phyloP scores from a whole-genome alignment of 2,113 vertebrate species.

The Xiphophorus hellerii region DNA sequence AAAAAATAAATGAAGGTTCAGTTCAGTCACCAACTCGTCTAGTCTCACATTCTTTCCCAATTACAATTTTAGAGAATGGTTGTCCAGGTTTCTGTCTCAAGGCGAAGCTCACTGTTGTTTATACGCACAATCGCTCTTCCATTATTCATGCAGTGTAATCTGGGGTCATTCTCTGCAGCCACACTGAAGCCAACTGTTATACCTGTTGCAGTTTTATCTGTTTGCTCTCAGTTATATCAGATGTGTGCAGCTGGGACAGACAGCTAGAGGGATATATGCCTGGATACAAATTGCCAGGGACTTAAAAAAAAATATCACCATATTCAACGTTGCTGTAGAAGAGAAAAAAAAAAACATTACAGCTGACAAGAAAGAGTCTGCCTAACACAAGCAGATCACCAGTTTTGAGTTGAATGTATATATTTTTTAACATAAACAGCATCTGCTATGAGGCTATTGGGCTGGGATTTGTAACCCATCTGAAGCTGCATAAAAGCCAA shows the following conservation, averaged over 20 bases:
- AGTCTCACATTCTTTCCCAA: conserved; percentile 5
- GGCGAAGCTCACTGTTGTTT: not conserved
- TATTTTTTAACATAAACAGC: conserved; percentile 18
- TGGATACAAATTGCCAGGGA: conserved; percentile 4
- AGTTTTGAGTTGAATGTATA: conserved; percentile 31
- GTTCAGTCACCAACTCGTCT: conserved; percentile 10
- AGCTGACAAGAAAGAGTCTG: conserved; percentile 4
- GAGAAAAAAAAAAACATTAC: conserved; percentile 9
- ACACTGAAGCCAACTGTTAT: conserved; percentile 20
- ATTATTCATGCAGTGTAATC: conserved; percentile 30
- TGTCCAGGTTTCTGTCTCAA: not conserved
- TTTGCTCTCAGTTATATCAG: conserved; percentile 52
- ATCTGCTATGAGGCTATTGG: conserved; percentile 26
- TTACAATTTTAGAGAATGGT: conserved; percentile 1
- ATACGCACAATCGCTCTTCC: not conserved
- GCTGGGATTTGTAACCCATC: conserved; percentile 25
- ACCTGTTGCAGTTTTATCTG: conserved; percentile 43
- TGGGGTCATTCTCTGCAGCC: not conserved
- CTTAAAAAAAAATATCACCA: conserved; percentile 4
- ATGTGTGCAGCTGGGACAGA: conserved; percentile 11
- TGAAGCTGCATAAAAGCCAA: conserved; percentile 1
- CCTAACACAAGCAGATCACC: conserved; percentile 19
- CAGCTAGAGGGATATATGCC: conserved; percentile 43
- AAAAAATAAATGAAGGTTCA: conserved; percentile 18
- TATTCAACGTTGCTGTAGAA: conserved; percentile 20